Percentiles rank a stretch among this genome's conserved stretches.
phyloP scores from a whole-genome alignment of 2,888 invertebrate species.

The Hyles lineata region DNA sequence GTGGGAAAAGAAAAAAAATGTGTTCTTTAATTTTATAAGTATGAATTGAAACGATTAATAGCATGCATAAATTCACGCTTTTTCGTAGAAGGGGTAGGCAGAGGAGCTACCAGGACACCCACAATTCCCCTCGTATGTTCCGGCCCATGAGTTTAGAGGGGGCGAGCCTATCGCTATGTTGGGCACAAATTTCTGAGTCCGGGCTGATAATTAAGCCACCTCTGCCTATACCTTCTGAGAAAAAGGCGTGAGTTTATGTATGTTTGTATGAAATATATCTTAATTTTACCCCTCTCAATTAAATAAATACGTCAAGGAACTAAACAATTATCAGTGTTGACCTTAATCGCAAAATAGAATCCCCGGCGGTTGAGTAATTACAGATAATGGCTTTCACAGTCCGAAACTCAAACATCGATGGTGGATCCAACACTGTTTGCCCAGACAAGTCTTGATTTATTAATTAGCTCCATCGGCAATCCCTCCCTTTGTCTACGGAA shows the following conservation, averaged over 20 bases:
- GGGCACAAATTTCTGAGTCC: too few species aligned
- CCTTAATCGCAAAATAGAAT: constrained; percentile 32
- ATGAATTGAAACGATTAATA: too few species aligned
- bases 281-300: neutral
- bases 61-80: too few species aligned
- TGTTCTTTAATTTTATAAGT: neutral
- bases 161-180: too few species aligned
- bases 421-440: constrained; percentile 54
- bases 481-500: constrained; percentile 58
- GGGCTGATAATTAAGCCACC: too few species aligned
- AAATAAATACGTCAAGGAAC: constrained; percentile 20
- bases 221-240: too few species aligned
- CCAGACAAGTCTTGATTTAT: constrained; percentile 69
- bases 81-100: too few species aligned
- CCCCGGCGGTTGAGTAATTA: constrained; percentile 45
- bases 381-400: constrained; percentile 51
- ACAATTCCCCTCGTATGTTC: too few species aligned
- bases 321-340: constrained; percentile 25
- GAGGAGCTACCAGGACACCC: too few species aligned
- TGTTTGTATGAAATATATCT: neutral
- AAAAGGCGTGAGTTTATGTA: neutral
- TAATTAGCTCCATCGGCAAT: constrained; percentile 64
- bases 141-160: too few species aligned
- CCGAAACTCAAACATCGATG: constrained; percentile 55
- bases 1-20: neutral